Evolutionary conservation across 2,113 vertebrate species (phyloP).

Genomic region (Solea solea): DNA sequence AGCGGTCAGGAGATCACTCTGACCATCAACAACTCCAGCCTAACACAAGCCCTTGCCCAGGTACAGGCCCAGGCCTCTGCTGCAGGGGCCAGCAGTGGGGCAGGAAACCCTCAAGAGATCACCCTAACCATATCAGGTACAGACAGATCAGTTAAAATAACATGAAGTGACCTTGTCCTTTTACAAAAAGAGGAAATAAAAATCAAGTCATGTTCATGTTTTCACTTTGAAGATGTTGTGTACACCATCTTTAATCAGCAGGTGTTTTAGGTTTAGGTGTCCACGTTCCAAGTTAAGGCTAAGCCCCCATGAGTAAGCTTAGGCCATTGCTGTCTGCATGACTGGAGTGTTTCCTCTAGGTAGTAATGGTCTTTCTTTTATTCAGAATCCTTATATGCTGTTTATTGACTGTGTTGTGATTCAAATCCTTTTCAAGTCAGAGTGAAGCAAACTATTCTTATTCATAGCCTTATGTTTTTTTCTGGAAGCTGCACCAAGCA

Average conservation of each 20-base stretch:
- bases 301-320: neutral
- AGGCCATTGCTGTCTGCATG: neutral
- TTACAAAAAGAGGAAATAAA: neutral
- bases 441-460: neutral
- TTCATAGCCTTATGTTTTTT: neutral
- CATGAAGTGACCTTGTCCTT: neutral
- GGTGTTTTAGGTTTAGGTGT: neutral
- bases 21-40: slow-evolving; percentile 95
- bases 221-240: neutral
- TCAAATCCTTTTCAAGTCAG: neutral
- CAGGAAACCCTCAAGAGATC: slow-evolving; percentile 91
- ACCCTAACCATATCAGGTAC: slow-evolving; percentile 97
- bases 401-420: neutral
- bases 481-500: neutral
- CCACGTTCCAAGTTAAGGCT: neutral
- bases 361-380: neutral
- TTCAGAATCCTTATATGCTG: neutral
- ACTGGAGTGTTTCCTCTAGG: neutral
- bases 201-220: neutral
- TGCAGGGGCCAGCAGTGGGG: slow-evolving; percentile 71
- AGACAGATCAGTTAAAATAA: neutral
- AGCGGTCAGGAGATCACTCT: slow-evolving; percentile 93
- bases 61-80: slow-evolving; percentile 77
- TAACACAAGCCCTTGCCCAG: slow-evolving; percentile 92
- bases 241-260: neutral